Evolutionary conservation across 2,888 invertebrate species (phyloP), one percentile per base, ranked within the genome.

Genomic region (Luffia ferchaultella): DNA sequence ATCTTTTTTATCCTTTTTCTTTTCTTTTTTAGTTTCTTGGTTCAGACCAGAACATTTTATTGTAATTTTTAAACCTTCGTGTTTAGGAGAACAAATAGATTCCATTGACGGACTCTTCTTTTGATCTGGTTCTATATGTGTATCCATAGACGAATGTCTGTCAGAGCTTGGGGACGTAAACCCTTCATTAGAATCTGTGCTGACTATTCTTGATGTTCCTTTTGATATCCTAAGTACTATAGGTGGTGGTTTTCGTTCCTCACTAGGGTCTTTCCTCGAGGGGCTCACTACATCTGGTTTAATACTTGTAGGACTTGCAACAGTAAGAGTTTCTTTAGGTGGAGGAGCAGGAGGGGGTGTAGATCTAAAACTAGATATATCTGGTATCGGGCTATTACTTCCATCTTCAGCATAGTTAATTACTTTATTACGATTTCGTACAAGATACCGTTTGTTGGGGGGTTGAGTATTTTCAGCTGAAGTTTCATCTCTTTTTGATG

Each of bases 141-240:
- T 74, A 54, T 84, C 85, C 62, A 84, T 59, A 49, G 82, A 83
- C 45, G 85, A 83, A 67, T 84, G 77, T 57, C 85, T 71, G 53
- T 85, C 85, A 55, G 84, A 79, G 54, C 76, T 76, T 50, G 87
- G 86, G 48, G 86, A 86, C 57, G 83, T 86, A 47, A 84, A 80
- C 48, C 86, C 85, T 65, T 86, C 87, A 76, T 88, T 88, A 52
- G 88, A 88, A 62, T 88, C 88, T 49, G 88, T 88, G 63, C 88
- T 88, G 50, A 88, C 87, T 65, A 88, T 83, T 58, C 88, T 85
- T 48, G 88, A 88, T 51, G 88, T 88, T 48, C 88, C 88, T 76
- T 94, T 92, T 58, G 93, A 94, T 86, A 95, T 95, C 76, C 95
- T 87, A 56, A 95, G 79, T 50, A 95, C 94, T 64, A 95, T 95